Base-by-base conservation (phyloP, 2,797 vertebrate genomes). In the Sebastes trivittatus region DNA sequence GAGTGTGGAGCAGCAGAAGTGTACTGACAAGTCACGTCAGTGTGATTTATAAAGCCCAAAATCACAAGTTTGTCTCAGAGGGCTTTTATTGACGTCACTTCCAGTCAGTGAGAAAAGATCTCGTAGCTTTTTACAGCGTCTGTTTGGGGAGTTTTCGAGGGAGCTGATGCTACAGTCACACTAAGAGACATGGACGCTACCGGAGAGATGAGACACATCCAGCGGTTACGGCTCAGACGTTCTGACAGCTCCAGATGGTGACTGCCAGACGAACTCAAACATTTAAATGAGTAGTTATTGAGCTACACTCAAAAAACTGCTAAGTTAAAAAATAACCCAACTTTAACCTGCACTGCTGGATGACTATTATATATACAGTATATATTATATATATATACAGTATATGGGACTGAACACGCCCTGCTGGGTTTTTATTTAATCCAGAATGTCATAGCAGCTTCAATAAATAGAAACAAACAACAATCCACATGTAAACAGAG, bases 61-160 rank as follows among this genome's bases (percentile, higher is more conserved):
- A 82, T 87, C 83, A 86, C 78, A 76, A 62, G 64, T 86, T 82
- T 75, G 60, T 83, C 85, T 90, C 87, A 23, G 66, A 84, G 85
- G 81, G 60, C 49, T 78, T 83, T 83, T 71, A 80, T 25, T 88
- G 75, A 88, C 72, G 81, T 87, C 81, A 89, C 78, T 77, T 88
- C 69, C 80, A 85, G 34, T 74, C 54, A 30, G 82, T 66, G 75
- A 80, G 60, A 75, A 76, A 72, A 75, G 56, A 74, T 71, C 66
- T 58, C 9, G 5, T 1, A 5, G 75, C 84, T 79, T 78, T 88
- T 75, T 34, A 56, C 62, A 66, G 2, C 16, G 77, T 73, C 68
- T 84, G 81, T 70, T 84, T 60, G 60, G 76, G 75, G 83, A 86
- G 13, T 67, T 63, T 64, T 87, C 70, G 6, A 22, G 71, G 34